These are phyloP conservation scores for Oasisia sp. DNA, from an alignment of 2,888 invertebrate species.

Conservation along the genomic window DNA sequence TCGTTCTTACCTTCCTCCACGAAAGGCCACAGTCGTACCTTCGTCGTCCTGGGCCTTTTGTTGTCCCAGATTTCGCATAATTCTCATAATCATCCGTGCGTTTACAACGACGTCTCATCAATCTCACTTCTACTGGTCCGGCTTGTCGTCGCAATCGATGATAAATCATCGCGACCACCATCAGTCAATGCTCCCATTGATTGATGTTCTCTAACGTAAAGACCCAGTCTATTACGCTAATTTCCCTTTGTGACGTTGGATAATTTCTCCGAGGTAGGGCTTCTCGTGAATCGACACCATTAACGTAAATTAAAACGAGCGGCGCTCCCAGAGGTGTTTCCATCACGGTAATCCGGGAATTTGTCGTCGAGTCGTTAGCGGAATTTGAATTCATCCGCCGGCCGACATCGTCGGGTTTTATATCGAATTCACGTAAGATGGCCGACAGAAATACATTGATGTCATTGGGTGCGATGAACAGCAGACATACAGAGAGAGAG, in stretches of 20 bases:
- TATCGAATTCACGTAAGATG: background rate
- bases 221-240: slow-evolving; percentile 9
- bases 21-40: background rate
- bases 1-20: background rate
- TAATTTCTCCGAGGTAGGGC: background rate
- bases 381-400: background rate
- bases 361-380: background rate
- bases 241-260: slow-evolving; percentile 1
- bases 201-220: slow-evolving; percentile 11
- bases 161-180: background rate
- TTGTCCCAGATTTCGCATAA: background rate
- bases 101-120: background rate
- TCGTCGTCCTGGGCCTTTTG: background rate
- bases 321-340: background rate
- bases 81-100: background rate
- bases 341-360: background rate
- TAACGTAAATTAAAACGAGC: background rate
- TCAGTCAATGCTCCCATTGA: background rate
- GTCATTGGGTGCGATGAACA: too few relatives aligned
- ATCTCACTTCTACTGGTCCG: background rate
- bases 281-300: background rate
- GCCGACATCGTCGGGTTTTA: background rate
- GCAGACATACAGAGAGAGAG: too few relatives aligned
- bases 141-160: background rate
- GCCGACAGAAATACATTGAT: background rate